Conservation (phyloP, 2,797 vertebrate species). For the Sorex maritimensis region DNA sequence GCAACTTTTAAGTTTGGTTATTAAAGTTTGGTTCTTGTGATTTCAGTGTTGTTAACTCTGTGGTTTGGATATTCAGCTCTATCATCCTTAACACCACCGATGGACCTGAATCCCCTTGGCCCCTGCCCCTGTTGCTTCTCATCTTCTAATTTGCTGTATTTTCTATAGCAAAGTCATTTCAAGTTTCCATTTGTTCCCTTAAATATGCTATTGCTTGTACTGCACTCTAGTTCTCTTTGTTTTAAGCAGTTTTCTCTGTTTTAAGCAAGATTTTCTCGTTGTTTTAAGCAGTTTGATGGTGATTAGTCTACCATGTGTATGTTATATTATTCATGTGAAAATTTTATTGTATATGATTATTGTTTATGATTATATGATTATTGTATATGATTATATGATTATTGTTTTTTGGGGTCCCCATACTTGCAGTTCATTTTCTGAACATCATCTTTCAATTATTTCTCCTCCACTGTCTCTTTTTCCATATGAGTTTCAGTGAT, state of each 20-base stretch:
- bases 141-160: neutral
- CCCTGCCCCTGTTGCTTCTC: too few relatives aligned
- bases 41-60: too few relatives aligned
- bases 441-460: constrained; percentile 18
- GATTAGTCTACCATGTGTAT: neutral
- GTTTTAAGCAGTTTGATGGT: neutral
- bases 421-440: neutral
- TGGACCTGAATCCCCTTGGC: too few relatives aligned
- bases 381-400: neutral
- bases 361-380: neutral
- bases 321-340: neutral
- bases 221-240: neutral
- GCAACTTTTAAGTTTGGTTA: too few relatives aligned
- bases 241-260: neutral
- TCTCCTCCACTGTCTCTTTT: neutral
- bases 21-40: too few relatives aligned
- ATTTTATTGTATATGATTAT: neutral
- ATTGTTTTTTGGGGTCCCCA: neutral
- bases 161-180: neutral
- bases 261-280: neutral
- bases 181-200: neutral
- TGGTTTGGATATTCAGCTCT: too few relatives aligned
- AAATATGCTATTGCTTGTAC: neutral
- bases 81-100: too few relatives aligned
- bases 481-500: too few relatives aligned